Evolutionary conservation across 53 echinoderm and acorn worm genomes (phyloP).

Genomic region (Henricia sp.): DNA sequence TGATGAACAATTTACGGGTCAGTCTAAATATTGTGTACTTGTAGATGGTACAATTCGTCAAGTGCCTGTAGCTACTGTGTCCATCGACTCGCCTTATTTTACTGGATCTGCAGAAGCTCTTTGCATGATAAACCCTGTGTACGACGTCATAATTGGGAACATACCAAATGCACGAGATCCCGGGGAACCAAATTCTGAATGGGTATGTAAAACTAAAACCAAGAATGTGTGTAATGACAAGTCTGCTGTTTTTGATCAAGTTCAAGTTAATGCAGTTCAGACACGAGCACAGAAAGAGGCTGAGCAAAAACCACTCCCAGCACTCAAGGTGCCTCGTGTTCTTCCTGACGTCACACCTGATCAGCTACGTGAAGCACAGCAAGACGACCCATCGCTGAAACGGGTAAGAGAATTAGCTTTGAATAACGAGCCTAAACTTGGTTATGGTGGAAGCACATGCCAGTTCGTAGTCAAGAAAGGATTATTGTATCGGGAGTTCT

Average conservation of each 20-base stretch:
- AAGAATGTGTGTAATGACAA: no score
- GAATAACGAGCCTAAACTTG: neutral
- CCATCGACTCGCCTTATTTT: slow-evolving; percentile 7
- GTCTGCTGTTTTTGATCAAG: neutral
- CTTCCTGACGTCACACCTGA: slow-evolving; percentile 36
- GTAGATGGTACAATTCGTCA: no score
- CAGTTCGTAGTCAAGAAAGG: slow-evolving; percentile 12
- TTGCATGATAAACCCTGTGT: slow-evolving; percentile 39
- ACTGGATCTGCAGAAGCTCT: neutral
- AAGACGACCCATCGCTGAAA: slow-evolving; percentile 22
- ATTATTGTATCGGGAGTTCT: slow-evolving; percentile 21
- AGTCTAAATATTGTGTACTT: neutral
- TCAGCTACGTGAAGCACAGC: slow-evolving; percentile 13
- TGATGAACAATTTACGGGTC: neutral
- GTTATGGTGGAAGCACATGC: neutral
- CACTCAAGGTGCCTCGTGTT: slow-evolving; percentile 22
- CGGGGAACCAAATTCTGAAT: neutral
- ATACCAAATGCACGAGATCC: neutral
- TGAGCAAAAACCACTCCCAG: slow-evolving; percentile 12
- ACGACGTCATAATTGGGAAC: slow-evolving; percentile 8
- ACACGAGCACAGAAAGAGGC: neutral
- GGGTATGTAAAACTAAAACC: neutral
- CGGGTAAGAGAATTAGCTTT: neutral
- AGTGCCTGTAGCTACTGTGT: neutral
- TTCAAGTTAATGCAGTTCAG: neutral